These are phyloP conservation scores for Ornithorhynchus anatinus DNA, from an alignment of 2,113 vertebrate species.

Conservation along the genomic window DNA sequence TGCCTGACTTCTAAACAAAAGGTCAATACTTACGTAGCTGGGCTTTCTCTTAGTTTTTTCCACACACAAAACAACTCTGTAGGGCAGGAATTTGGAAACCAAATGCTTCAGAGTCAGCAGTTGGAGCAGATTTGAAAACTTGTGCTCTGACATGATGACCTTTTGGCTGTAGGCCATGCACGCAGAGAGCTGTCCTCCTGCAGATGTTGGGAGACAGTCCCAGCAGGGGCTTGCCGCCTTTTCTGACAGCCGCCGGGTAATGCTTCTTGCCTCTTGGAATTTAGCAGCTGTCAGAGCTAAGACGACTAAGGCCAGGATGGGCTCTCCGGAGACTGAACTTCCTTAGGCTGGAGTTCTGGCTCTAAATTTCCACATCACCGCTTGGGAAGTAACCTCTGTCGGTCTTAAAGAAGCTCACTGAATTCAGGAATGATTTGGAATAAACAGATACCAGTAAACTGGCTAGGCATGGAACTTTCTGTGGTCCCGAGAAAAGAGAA, in stretches of 20 bases:
- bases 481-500: no score
- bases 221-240: background rate
- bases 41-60: constrained; percentile 26
- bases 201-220: constrained; percentile 20
- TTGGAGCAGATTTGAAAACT: constrained; percentile 46
- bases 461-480: no score
- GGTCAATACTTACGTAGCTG: constrained; percentile 14
- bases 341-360: no score
- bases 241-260: constrained; percentile 34
- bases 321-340: no score
- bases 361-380: no score
- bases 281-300: constrained; percentile 10
- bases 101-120: constrained; percentile 41
- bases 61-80: background rate
- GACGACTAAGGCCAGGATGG: no score
- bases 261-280: constrained; percentile 15
- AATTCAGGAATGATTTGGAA: no score
- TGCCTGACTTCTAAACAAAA: constrained; percentile 41
- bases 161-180: constrained; percentile 21
- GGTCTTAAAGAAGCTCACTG: no score
- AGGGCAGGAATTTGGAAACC: constrained; percentile 31
- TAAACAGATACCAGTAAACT: no score
- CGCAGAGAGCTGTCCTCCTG: constrained; percentile 18
- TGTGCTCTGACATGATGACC: constrained; percentile 45
- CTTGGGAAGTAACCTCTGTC: no score